Conservation (phyloP, 2,113 vertebrate genomes). For the Columbina picui region DNA sequence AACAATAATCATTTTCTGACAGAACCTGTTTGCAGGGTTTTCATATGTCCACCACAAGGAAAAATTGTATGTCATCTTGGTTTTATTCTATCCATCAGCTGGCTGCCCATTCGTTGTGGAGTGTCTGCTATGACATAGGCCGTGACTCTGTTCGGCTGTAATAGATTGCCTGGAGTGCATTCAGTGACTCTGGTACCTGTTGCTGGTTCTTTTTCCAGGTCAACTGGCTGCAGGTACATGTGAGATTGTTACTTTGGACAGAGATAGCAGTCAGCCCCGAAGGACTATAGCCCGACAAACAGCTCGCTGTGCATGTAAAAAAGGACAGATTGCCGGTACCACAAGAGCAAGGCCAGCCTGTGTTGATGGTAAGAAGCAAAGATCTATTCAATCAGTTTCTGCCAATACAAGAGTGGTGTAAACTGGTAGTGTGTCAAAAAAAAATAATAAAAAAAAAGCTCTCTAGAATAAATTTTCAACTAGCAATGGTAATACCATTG, state of each 20-base stretch:
- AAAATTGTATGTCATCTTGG: slow-evolving; percentile 53
- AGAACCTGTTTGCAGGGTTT: slow-evolving; percentile 43
- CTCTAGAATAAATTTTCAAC: not conserved
- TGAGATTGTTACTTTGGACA: slow-evolving; percentile 97
- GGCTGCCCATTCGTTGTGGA: slow-evolving; percentile 61
- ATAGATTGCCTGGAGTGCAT: slow-evolving; percentile 60
- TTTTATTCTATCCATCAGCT: slow-evolving; percentile 63
- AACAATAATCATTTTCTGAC: slow-evolving; percentile 55
- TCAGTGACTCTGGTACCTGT: slow-evolving; percentile 73
- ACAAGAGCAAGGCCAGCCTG: slow-evolving; percentile 97
- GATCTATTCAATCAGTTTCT: slow-evolving; percentile 39
- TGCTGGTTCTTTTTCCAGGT: slow-evolving; percentile 84
- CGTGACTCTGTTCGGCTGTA: not conserved
- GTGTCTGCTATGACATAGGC: slow-evolving; percentile 45
- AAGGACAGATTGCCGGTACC: slow-evolving; percentile 98
- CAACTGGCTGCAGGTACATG: slow-evolving; percentile 97
- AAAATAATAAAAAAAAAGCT: not conserved
- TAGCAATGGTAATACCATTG: not conserved
- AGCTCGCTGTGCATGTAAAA: slow-evolving; percentile 97
- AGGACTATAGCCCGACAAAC: slow-evolving; percentile 98
- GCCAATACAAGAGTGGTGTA: not conserved
- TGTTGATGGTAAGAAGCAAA: slow-evolving; percentile 91
- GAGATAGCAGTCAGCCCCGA: slow-evolving; percentile 95
- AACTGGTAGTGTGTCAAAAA: not conserved
- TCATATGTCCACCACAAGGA: slow-evolving; percentile 47